phyloP scores from a whole-genome alignment of 2,113 vertebrate genomes.

The Notarius lentiginosus region DNA sequence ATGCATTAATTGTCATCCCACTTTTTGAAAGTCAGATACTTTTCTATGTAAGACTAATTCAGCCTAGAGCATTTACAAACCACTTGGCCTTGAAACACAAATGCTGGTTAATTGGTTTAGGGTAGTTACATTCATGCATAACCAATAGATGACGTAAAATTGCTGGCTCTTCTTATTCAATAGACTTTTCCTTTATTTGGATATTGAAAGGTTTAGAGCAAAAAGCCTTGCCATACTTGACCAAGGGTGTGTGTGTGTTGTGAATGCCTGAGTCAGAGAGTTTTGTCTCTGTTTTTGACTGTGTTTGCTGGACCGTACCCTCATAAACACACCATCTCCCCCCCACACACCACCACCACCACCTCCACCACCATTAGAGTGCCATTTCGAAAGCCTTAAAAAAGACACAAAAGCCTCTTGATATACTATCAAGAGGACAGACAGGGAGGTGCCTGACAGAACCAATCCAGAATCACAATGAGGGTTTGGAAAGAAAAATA shows the following conservation, averaged over 20 bases:
- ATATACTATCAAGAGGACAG: conserved; percentile 47
- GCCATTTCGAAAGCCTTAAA: conserved; percentile 32
- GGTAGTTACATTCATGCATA: not conserved
- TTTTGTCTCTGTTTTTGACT: conserved; percentile 50
- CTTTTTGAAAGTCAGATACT: not conserved
- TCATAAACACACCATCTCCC: conserved; percentile 26
- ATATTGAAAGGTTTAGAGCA: not conserved
- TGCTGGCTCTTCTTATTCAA: not conserved
- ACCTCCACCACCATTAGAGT: not conserved
- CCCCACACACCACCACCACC: not conserved
- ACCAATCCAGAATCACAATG: conserved; percentile 20
- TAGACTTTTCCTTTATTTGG: not conserved
- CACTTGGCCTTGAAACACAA: not conserved
- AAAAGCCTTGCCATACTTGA: too few relatives aligned
- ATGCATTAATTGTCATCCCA: not conserved
- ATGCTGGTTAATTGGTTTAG: not conserved
- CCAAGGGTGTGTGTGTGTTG: not conserved
- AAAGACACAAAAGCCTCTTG: conserved; percentile 32
- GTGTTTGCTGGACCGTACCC: not conserved
- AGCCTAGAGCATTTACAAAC: not conserved
- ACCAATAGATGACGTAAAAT: not conserved
- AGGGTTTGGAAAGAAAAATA: conserved; percentile 25
- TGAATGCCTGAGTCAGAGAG: conserved; percentile 10
- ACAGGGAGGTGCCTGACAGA: conserved; percentile 39
- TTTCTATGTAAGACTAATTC: not conserved